phyloP scores from a whole-genome alignment of 2,113 vertebrate genomes.

The Etia nguti region DNA sequence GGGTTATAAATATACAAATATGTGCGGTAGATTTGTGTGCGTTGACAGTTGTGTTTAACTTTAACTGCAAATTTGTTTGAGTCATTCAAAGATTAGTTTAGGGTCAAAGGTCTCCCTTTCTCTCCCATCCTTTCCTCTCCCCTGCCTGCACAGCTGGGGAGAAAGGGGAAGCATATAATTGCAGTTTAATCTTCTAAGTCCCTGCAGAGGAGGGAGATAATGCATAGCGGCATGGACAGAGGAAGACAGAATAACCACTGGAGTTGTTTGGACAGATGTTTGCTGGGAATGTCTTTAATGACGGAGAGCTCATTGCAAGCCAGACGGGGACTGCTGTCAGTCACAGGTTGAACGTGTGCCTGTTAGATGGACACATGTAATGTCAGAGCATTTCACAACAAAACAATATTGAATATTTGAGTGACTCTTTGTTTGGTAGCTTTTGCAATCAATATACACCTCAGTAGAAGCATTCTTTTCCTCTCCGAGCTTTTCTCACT shows the following conservation, averaged over 20 bases:
- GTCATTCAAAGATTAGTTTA: neutral
- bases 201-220: slow-evolving; percentile 41
- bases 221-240: slow-evolving; percentile 9
- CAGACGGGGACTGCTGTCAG: neutral
- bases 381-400: neutral
- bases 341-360: neutral
- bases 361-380: neutral
- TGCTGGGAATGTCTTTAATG: slow-evolving; percentile 8
- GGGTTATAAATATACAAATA: neutral
- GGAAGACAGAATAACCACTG: neutral
- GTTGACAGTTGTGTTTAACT: neutral
- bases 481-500: neutral
- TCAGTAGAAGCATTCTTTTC: neutral
- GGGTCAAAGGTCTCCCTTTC: neutral
- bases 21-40: neutral
- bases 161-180: slow-evolving; percentile 45
- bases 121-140: neutral
- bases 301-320: neutral
- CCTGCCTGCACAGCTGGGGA: slow-evolving; percentile 35
- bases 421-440: neutral
- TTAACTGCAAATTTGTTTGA: neutral
- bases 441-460: neutral
- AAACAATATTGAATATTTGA: neutral
- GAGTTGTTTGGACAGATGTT: slow-evolving; percentile 58
- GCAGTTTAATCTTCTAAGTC: slow-evolving; percentile 63